phyloP scores from a whole-genome alignment of 1,140 invertebrate genomes.

The Tetraneura akinire region DNA sequence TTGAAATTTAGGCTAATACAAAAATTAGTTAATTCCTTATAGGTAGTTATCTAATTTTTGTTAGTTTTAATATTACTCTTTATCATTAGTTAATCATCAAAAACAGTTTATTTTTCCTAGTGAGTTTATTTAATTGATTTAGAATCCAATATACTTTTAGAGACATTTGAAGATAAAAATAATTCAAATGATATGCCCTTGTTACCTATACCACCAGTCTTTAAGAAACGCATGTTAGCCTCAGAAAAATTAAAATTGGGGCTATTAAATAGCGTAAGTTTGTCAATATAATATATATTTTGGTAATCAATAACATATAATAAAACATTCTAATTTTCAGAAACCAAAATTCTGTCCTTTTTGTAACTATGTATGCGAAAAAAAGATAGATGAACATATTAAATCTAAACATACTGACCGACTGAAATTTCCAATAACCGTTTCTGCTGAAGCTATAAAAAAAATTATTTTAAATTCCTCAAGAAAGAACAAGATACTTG shows the following conservation, averaged over 20 bases:
- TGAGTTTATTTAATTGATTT: not conserved
- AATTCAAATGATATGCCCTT: no score
- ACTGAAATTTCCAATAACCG: not conserved
- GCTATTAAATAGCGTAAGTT: not conserved
- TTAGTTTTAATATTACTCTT: not conserved
- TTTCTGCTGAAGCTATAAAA: not conserved
- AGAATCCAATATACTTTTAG: not conserved
- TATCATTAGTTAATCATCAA: not conserved
- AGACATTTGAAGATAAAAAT: not conserved
- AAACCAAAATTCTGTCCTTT: not conserved
- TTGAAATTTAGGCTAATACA: not conserved
- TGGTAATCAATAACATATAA: not conserved
- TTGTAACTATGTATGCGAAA: constrained; percentile 1
- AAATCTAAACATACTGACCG: not conserved
- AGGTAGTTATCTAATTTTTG: not conserved
- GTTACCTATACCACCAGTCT: not conserved
- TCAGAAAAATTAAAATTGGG: not conserved
- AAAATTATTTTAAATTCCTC: not conserved
- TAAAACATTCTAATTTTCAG: not conserved
- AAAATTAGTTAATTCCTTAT: no score
- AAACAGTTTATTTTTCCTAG: not conserved
- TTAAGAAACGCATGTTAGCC: not conserved
- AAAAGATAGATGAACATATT: not conserved
- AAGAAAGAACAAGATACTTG: not conserved
- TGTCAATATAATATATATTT: not conserved